These are phyloP conservation scores for Hippotragus niger DNA, from an alignment of 2,113 vertebrate species.

Conservation along the genomic window DNA sequence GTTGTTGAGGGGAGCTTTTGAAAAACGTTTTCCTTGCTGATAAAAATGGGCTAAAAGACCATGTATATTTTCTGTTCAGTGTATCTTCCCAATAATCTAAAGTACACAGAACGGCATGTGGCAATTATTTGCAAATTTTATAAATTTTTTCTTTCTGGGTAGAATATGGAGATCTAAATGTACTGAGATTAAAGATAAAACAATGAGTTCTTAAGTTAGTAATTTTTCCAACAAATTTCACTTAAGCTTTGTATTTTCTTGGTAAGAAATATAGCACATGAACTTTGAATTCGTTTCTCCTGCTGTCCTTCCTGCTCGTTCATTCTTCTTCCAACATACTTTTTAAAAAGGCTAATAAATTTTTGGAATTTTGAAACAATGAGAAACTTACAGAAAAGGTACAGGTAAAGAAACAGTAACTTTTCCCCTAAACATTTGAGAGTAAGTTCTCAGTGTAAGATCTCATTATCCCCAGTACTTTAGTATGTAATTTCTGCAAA, in stretches of 20 bases:
- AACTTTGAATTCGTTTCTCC: neutral
- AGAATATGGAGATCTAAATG: neutral
- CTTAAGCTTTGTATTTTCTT: neutral
- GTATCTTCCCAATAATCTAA: neutral
- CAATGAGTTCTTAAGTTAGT: neutral
- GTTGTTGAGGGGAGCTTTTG: neutral
- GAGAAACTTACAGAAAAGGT: neutral
- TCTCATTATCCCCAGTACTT: neutral
- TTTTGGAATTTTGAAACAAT: neutral
- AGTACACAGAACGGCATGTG: neutral
- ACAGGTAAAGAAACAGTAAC: neutral
- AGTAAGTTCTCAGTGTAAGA: neutral
- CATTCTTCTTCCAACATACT: neutral
- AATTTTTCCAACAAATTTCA: neutral
- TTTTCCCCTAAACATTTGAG: neutral
- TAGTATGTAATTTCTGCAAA: neutral
- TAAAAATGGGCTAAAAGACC: neutral
- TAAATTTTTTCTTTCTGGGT: neutral
- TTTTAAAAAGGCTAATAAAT: neutral
- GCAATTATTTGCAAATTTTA: neutral
- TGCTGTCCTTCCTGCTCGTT: neutral
- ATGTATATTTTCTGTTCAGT: neutral
- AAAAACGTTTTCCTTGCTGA: neutral
- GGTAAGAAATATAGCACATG: neutral
- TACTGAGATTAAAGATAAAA: neutral